Base-by-base conservation (phyloP, 1,140 invertebrate genomes). In the Caenorhabditis inopinata region DNA sequence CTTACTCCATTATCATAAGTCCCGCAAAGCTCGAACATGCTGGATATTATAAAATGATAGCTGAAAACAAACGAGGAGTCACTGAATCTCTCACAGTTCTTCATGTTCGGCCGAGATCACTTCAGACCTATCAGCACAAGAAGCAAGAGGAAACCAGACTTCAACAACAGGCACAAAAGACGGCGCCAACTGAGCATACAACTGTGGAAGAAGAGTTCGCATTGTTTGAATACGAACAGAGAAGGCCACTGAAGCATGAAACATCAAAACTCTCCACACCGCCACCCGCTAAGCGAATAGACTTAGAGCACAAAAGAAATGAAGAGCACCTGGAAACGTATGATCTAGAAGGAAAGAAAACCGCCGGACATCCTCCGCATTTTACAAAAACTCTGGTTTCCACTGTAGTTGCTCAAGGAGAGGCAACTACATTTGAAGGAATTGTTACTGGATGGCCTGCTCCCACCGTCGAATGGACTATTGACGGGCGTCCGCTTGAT, bases 11-110 rank as follows among this genome's bases (percentile, higher is more conserved):
- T 45, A 80, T 32, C 11, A 84, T 88, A 16, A 81, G 83, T 23
- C 80, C 84, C 12, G 87, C 86, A 9, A 83, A 76, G 42, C 78
- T 87, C 12, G 84, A 87, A 79, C 83, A 88, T 38, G 86, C 86
- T n/a, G 87, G 87, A 11, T 88, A 83, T 35, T 88, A 88, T 62
- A 74, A 82, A 48, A 83, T 87, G 68, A 76, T 48, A 16, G 90
- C 90, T 23, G 90, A 79, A 81, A 91, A 91, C 81, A 88, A 87
- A 16, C 87, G 86, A 73, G 90, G 90, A 18, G 88, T 88, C 78
- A 89, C 90, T 25, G 90, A 90, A 46, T 90, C 90, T 51, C 38
- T 77, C 5, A 85, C 84, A 1, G 78, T 88, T 11, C 80, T 88
- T 29, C 86, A 87, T 74, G 77, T 87, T 29, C 85, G 86, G 2